Base-by-base conservation (phyloP, 1,140 invertebrate species). In the Hyles euphorbiae region DNA sequence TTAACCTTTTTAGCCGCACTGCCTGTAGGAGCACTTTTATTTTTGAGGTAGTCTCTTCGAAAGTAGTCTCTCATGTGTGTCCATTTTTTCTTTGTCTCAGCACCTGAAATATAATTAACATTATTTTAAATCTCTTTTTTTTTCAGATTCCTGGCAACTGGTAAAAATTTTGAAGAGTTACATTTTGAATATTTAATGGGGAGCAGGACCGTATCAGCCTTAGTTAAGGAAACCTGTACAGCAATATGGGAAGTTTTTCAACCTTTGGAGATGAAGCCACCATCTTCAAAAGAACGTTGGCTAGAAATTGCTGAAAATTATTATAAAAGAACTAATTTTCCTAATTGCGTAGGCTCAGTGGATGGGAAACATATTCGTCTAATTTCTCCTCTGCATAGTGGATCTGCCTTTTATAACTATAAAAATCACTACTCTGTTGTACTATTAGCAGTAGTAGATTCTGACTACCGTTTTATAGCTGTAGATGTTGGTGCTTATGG, bases 371-470 rank as follows among this genome's bases (percentile, higher is more conserved):
- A 90, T 69, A 74, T 90, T 40, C 62, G 68, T 54, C 71, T 89
- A 59, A 69, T 76, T 63, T 61, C 64, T 22, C 61, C 81, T 76
- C 55, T 65, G 51, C 67, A 78, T 51, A 71, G 68, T 77, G 82
- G 81, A 34, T 82, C 78, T 5, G 53, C 69, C 12, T 90, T 75
- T 69, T 90, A 77, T 67, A 91, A 91, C 68, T 91, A 91, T 65
- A 91, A 91, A 74, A 71, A 80, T 34, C 71, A 45, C 61, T 88
- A 82, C 68, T 88, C 80, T 8, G 34, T 58, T 51, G 56, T 52
- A 44, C n/a, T 52, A n/a, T 10, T 58, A n/a, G 33, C 47, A 49
- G 44, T 91, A 4, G 88, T 86, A 33, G 89, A 91, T 76, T 78
- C 82, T 5, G 72, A 90, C 46, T 90, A 81, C 63, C 78, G 81